Percentiles rank a stretch among this genome's conserved stretches.
Conservation (phyloP, 2,113 vertebrate species). For the Conger conger region DNA sequence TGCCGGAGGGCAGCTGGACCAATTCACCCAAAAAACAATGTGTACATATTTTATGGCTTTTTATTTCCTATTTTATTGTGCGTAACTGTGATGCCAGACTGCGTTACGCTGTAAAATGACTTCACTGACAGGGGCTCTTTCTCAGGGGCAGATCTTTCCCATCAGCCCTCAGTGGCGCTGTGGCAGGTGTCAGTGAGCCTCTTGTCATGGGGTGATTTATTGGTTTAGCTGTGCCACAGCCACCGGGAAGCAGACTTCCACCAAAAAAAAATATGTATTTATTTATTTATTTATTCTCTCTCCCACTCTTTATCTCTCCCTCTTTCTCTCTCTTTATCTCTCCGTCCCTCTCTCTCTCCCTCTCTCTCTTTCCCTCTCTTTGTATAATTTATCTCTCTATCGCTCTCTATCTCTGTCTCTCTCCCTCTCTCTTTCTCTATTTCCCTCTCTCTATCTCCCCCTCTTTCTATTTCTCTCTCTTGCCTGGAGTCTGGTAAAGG, state of each 20-base stretch:
- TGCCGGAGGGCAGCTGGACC: neutral
- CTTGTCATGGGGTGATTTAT: conserved; percentile 65
- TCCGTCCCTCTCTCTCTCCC: conserved; percentile 15
- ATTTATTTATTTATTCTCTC: neutral
- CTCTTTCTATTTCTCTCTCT: conserved; percentile 29
- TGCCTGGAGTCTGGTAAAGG: too few species aligned
- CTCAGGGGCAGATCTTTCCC: conserved; percentile 56
- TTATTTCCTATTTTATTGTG: neutral
- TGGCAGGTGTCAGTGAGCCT: conserved; percentile 66
- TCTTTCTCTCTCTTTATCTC: conserved; percentile 28
- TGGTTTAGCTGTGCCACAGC: conserved; percentile 54
- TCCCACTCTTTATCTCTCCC: conserved; percentile 56
- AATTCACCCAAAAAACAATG: neutral
- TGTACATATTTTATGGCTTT: neutral
- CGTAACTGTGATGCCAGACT: neutral
- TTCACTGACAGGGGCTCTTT: neutral
- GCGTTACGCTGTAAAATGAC: neutral
- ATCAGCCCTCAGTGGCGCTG: conserved; percentile 63
- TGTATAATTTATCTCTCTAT: too few species aligned
- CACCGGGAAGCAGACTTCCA: conserved; percentile 57
- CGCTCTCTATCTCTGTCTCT: conserved; percentile 9
- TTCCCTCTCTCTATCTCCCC: conserved; percentile 2
- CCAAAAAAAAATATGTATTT: conserved; percentile 44
- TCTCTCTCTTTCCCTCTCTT: conserved; percentile 13
- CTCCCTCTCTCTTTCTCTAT: conserved; percentile 28